A percentile compares a stretch with the other conserved stretches of the same genome.
phyloP scores from a whole-genome alignment of 1,140 invertebrate species.

The Stegodyphus dumicola region DNA sequence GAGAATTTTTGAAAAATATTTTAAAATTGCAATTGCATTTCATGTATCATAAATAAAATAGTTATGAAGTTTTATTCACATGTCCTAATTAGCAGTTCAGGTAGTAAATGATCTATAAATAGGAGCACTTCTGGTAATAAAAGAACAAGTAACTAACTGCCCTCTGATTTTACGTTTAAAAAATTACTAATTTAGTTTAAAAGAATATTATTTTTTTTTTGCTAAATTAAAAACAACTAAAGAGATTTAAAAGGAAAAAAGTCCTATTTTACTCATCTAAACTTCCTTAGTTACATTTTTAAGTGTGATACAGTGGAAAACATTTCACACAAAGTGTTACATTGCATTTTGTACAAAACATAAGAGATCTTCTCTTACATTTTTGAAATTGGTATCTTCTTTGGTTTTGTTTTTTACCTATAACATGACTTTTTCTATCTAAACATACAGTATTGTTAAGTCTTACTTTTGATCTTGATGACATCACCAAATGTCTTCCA shows the following conservation, averaged over 20 bases:
- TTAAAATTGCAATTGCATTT: background rate
- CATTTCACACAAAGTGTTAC: background rate
- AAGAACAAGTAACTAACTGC: background rate
- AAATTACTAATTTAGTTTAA: background rate
- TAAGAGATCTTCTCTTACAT: slow-evolving; percentile 4
- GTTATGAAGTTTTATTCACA: background rate
- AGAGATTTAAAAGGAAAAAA: background rate
- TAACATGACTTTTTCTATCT: background rate
- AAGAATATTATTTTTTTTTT: background rate
- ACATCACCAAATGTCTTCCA: slow-evolving; percentile 3
- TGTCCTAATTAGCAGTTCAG: background rate
- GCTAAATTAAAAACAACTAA: background rate
- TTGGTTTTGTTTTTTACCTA: slow-evolving; percentile 4
- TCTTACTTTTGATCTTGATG: background rate
- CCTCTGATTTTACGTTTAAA: background rate
- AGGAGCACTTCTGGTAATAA: background rate
- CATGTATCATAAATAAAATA: background rate
- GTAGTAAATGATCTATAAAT: slow-evolving; percentile 1
- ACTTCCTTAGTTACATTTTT: background rate
- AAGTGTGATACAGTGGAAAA: slow-evolving; percentile 1
- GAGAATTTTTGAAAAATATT: slow-evolving; percentile 8
- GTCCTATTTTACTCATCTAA: background rate
- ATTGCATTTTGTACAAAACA: background rate
- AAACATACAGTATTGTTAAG: background rate
- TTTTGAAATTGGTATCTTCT: slow-evolving; percentile 22